phyloP scores from a whole-genome alignment of 2,113 vertebrate species.

The Pithys albifrons region DNA sequence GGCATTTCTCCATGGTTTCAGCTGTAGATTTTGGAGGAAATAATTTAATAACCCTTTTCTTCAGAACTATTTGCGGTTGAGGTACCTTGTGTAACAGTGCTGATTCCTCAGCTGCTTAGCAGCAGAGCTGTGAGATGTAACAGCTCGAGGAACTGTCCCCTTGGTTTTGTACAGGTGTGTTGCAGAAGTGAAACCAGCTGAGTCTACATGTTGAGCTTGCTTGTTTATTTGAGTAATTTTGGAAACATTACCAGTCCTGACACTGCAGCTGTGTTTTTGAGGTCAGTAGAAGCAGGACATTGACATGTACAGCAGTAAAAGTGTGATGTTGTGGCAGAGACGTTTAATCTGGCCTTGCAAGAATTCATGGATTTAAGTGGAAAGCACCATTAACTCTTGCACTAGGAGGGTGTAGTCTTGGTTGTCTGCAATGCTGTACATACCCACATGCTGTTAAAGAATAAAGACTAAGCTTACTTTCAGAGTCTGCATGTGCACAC shows the following conservation, averaged over 20 bases:
- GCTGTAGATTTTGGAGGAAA: slow-evolving; percentile 17
- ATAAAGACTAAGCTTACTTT: not conserved
- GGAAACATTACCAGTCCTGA: slow-evolving; percentile 10
- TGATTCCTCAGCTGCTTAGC: not conserved
- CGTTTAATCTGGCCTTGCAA: slow-evolving; percentile 26
- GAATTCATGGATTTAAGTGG: not conserved
- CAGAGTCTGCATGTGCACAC: not conserved
- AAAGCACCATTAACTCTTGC: not conserved
- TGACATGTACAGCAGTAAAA: slow-evolving; percentile 11
- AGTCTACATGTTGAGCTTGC: not conserved
- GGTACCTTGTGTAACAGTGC: not conserved
- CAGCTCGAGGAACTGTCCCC: not conserved
- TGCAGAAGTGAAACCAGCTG: slow-evolving; percentile 47
- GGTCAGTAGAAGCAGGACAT: not conserved
- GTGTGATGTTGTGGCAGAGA: slow-evolving; percentile 30
- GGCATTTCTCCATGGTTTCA: not conserved
- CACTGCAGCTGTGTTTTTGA: slow-evolving; percentile 49
- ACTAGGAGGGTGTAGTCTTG: not conserved
- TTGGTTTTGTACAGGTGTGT: slow-evolving; percentile 46
- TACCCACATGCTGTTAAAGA: not conserved
- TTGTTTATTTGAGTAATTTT: slow-evolving; percentile 18
- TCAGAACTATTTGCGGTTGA: not conserved
- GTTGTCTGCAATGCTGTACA: not conserved
- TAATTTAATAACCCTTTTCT: slow-evolving; percentile 23
- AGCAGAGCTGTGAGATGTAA: not conserved